phyloP scores from a whole-genome alignment of 2,888 invertebrate genomes.

The Epirrhoe alternata region DNA sequence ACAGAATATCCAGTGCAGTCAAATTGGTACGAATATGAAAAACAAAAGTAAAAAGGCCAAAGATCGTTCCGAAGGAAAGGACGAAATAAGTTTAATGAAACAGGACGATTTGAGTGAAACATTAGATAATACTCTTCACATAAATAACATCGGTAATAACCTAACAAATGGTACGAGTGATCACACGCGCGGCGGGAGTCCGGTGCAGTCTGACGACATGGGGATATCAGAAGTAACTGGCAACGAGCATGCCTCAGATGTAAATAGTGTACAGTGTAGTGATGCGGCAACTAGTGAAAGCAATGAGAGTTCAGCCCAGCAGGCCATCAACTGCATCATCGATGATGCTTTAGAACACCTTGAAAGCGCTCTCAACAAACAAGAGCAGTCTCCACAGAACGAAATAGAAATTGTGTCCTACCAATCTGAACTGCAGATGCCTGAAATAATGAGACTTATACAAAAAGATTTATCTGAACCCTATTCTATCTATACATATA shows the following conservation, averaged over 20 bases:
- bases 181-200: conserved; percentile 64
- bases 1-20: conserved; percentile 75
- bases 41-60: conserved; percentile 82
- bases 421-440: conserved; percentile 98
- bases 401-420: conserved; percentile 86
- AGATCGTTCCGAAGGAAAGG: conserved; percentile 73
- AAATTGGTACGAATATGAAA: conserved; percentile 72
- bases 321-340: conserved; percentile 53
- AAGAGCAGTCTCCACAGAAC: conserved; percentile 59
- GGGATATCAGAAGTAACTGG: conserved; percentile 56
- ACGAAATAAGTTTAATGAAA: conserved; percentile 68
- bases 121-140: conserved; percentile 75
- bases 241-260: conserved; percentile 59
- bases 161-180: conserved; percentile 79
- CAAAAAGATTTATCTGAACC: conserved; percentile 99
- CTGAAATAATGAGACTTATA: conserved; percentile 99
- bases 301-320: conserved; percentile 49
- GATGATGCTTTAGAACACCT: conserved; percentile 58
- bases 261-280: conserved; percentile 78
- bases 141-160: conserved; percentile 75
- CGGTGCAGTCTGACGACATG: conserved; percentile 54
- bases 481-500: conserved; percentile 99
- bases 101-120: conserved; percentile 72
- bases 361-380: conserved; percentile 55
- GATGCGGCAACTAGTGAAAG: conserved; percentile 55